phyloP scores from a whole-genome alignment of 2,797 vertebrate species.

The Mormyrus hasselquistii region DNA sequence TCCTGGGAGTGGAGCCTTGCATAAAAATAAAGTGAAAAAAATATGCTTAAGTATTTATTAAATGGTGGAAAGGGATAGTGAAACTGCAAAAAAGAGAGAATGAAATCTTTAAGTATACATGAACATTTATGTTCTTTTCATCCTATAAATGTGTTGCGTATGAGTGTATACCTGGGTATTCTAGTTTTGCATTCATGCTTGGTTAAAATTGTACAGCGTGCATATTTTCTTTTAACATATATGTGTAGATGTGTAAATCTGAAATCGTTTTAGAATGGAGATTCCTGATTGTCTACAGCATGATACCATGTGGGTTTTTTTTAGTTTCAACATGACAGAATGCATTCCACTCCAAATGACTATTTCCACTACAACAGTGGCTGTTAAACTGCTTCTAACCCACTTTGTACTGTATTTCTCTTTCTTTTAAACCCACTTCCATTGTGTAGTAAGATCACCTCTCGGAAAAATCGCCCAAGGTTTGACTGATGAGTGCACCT shows the following conservation, averaged over 20 bases:
- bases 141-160: background rate
- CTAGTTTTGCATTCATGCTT: background rate
- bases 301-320: background rate
- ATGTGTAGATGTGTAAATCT: constrained; percentile 15
- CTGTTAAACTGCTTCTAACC: background rate
- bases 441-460: constrained; percentile 18
- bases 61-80: background rate
- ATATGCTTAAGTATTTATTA: background rate
- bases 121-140: background rate
- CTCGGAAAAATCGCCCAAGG: background rate
- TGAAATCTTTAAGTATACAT: background rate
- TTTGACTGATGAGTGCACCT: background rate
- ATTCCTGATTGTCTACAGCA: background rate
- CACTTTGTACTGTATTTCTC: constrained; percentile 15
- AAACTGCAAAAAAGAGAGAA: background rate
- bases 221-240: constrained; percentile 11
- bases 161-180: background rate
- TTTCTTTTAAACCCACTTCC: constrained; percentile 25
- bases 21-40: background rate
- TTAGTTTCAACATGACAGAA: background rate
- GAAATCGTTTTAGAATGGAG: background rate
- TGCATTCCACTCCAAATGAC: constrained; percentile 25
- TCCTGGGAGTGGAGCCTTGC: background rate
- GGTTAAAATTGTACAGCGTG: background rate
- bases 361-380: constrained; percentile 28